phyloP scores from a whole-genome alignment of 2,113 vertebrate genomes.

The Oryzias curvinotus region DNA sequence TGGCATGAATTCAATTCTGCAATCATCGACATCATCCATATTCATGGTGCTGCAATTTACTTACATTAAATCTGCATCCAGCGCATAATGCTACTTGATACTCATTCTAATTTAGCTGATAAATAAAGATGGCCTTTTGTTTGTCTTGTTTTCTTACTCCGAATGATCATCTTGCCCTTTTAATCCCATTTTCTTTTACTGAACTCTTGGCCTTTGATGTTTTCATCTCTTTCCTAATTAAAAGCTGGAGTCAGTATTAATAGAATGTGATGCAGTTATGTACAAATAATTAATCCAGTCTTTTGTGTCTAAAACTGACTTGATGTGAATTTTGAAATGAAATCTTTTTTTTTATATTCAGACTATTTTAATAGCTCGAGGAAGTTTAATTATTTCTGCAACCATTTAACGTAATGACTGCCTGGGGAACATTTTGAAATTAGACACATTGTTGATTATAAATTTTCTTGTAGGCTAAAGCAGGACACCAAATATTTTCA shows the following conservation, averaged over 20 bases:
- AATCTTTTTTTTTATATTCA: not conserved
- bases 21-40: slow-evolving; percentile 61
- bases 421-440: not conserved
- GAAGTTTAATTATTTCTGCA: too few relatives aligned
- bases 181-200: slow-evolving; percentile 1
- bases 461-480: too few relatives aligned
- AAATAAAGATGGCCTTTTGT: slow-evolving; percentile 35
- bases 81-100: slow-evolving; percentile 37
- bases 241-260: not conserved
- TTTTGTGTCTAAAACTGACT: not conserved
- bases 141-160: slow-evolving; percentile 17
- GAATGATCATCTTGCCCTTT: slow-evolving; percentile 12
- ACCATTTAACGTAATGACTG: too few relatives aligned
- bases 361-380: too few relatives aligned
- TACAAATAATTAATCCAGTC: not conserved
- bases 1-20: slow-evolving; percentile 60
- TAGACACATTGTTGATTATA: not conserved
- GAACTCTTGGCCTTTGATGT: slow-evolving; percentile 15
- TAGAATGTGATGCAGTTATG: not conserved
- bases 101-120: slow-evolving; percentile 42
- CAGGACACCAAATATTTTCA: not conserved
- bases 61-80: slow-evolving; percentile 54
- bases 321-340: not conserved
- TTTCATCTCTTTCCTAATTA: not conserved
- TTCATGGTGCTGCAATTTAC: slow-evolving; percentile 59